These are phyloP conservation scores for Phalacrocorax carbo DNA, from an alignment of 2,113 vertebrate genomes.

Conservation along the genomic window DNA sequence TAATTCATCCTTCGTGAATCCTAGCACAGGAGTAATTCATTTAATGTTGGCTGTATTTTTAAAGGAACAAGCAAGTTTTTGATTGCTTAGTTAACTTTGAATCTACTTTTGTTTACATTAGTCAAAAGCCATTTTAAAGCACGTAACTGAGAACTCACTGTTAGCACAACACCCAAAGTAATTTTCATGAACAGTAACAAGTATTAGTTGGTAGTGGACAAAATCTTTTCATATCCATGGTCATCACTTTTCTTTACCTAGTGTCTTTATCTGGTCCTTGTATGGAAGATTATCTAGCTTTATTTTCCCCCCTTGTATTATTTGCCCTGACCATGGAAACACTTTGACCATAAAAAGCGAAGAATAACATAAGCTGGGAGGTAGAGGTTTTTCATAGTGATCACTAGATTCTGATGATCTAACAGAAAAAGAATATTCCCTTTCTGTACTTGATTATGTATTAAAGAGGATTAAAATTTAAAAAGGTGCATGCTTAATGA, in stretches of 20 bases:
- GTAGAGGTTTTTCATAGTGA: neutral
- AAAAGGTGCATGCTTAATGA: neutral
- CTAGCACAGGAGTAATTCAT: neutral
- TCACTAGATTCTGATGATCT: neutral
- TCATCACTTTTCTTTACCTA: neutral
- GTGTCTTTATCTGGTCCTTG: neutral
- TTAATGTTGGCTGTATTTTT: neutral
- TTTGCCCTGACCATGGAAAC: neutral
- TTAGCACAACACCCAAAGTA: neutral
- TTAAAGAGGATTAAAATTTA: conserved; percentile 32
- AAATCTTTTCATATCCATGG: neutral
- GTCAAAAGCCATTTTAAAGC: neutral
- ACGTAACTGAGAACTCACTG: neutral
- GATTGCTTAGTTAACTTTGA: neutral
- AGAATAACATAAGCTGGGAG: neutral
- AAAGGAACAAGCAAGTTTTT: neutral
- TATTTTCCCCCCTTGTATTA: neutral
- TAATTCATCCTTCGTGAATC: neutral
- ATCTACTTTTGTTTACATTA: neutral
- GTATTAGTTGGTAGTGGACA: neutral
- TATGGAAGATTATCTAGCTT: neutral
- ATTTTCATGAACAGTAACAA: neutral
- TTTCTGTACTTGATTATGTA: neutral
- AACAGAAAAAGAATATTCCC: neutral
- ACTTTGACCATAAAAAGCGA: neutral